Conservation (phyloP, 2,113 vertebrate species). For the Ictidomys tridecemlineatus region DNA sequence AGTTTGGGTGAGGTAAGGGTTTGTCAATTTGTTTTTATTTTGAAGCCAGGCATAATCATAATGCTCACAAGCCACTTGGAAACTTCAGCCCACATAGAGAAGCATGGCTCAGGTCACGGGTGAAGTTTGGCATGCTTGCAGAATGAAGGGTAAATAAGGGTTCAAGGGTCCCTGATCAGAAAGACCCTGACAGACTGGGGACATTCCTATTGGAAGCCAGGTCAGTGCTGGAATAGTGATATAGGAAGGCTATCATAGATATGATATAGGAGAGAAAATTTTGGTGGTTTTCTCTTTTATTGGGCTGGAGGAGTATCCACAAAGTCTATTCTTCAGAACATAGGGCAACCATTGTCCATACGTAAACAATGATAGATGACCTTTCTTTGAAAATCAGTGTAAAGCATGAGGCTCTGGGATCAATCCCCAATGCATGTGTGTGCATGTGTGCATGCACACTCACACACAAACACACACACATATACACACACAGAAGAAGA, state of each 20-base stretch:
- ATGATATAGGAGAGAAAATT: not conserved
- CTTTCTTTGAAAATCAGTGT: conserved; percentile 45
- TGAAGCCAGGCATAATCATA: conserved; percentile 76
- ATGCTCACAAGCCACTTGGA: conserved; percentile 75
- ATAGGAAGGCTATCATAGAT: not conserved
- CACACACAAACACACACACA: not conserved
- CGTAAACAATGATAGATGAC: not conserved
- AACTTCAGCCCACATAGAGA: conserved; percentile 60
- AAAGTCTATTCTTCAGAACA: not conserved
- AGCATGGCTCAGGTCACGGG: conserved; percentile 37
- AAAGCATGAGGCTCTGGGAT: not conserved
- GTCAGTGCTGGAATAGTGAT: conserved; percentile 29
- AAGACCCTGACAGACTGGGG: conserved; percentile 17
- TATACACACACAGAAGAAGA: not conserved
- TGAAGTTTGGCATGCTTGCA: not conserved
- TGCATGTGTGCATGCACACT: not conserved
- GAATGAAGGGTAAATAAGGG: not conserved
- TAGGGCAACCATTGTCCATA: not conserved
- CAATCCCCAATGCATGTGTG: no score
- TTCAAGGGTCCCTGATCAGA: conserved; percentile 13
- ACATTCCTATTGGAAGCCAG: conserved; percentile 40
- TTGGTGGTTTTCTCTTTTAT: conserved; percentile 24
- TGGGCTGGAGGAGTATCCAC: not conserved
- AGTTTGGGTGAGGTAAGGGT: conserved; percentile 62
- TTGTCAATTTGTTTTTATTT: conserved; percentile 81